Base-by-base conservation (phyloP, 2,888 invertebrate genomes). In the Pheosia gnoma region DNA sequence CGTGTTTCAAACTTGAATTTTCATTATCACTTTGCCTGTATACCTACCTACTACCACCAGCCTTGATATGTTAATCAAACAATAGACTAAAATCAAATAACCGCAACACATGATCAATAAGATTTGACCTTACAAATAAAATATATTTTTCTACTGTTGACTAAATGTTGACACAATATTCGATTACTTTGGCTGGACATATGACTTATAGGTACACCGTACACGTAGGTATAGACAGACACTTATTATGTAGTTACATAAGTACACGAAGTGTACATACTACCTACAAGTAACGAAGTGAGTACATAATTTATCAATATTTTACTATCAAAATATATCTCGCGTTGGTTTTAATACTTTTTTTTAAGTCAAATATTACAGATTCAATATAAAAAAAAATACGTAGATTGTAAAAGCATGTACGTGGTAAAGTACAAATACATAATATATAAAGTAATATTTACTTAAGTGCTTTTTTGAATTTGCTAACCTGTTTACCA, bases 11-110 rank as follows among this genome's bases (percentile, higher is more conserved):
- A 93, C 93, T 93, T 93, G 93, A 92, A 91, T 90, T 93, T 93
- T 93, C 91, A 93, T 93, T 93, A 93, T 93, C 93, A 93, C 93
- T 88, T 91, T 85, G 85, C 86, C 83, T 87, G 89, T 91, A 90
- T 92, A 88, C 74, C 74, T 75, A 75, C 88, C 74, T 75, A 75
- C 88, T 87, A 87, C 88, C 87, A 85, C 79, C 85, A 93, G 88
- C 93, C 93, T 93, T 93, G 91, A 93, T 93, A 92, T 88, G 87
- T 91, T 91, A 89, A 86, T 88, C 93, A 93, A 93, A 93, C 93
- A 93, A 93, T 91, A 89, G 90, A 80, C 88, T 83, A 85, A 92
- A 91, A 90, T 88, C 91, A 92, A 91, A 90, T 84, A 89, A 83
- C 86, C 84, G 82, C 85, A 87, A 87, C 80, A 85, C 85, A 87